A percentile compares a stretch with the other conserved stretches of the same genome.
Evolutionary conservation across 2,797 vertebrate genomes (phyloP).

Genomic region (Hippocampus kuda): DNA sequence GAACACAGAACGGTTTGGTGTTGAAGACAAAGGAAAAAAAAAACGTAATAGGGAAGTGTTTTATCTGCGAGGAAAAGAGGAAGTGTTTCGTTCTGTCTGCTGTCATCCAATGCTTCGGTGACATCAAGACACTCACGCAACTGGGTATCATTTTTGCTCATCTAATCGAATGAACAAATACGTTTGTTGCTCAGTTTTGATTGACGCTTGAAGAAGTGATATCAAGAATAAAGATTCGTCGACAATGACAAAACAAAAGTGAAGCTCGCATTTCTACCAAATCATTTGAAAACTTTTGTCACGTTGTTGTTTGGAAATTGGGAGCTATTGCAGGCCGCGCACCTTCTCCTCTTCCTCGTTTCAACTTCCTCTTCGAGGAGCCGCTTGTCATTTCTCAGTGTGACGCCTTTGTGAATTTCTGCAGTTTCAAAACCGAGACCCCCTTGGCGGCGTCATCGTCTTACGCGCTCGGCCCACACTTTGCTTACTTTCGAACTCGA

Average conservation of each 20-base stretch:
- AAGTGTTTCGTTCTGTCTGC: neutral
- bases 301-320: neutral
- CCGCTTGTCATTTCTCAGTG: neutral
- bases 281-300: neutral
- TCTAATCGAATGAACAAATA: neutral
- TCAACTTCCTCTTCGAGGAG: conserved; percentile 2
- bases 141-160: neutral
- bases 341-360: conserved; percentile 8
- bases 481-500: neutral
- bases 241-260: too few relatives aligned
- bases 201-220: neutral
- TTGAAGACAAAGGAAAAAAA: conserved; percentile 1
- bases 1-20: neutral
- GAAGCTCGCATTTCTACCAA: neutral
- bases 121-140: neutral
- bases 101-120: neutral
- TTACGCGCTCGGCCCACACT: neutral
- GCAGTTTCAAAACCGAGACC: neutral
- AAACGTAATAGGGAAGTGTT: neutral
- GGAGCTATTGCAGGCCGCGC: neutral
- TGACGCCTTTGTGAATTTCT: neutral
- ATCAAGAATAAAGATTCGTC: too few relatives aligned
- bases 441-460: neutral
- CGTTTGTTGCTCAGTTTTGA: neutral
- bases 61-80: neutral